Percentiles rank a stretch among this genome's conserved stretches.
phyloP scores from a whole-genome alignment of 2,888 invertebrate species.

The Andrena chrysosceles region DNA sequence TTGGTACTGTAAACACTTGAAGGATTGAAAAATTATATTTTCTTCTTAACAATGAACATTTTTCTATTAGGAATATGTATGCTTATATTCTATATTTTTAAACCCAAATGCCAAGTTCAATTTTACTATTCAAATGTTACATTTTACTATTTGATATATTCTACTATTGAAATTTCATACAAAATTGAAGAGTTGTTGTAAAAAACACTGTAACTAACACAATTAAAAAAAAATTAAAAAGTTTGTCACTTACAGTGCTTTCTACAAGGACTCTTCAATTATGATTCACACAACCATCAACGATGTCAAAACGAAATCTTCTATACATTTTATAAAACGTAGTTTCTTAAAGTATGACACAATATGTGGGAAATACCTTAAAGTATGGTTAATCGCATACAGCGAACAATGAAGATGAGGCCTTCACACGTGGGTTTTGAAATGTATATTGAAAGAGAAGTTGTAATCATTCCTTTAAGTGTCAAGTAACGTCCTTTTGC shows the following conservation, averaged over 20 bases:
- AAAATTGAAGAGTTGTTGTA: too few species aligned
- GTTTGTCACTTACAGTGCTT: too few species aligned
- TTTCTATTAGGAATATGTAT: not conserved
- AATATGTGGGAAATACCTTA: not conserved
- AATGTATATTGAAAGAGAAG: not conserved
- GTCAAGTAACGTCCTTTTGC: not conserved
- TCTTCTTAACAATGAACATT: not conserved
- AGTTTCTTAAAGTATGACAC: not conserved
- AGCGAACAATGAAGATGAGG: slow-evolving; percentile 4
- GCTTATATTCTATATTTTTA: too few species aligned
- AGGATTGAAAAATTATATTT: not conserved
- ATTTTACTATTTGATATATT: too few species aligned
- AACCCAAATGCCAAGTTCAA: too few species aligned
- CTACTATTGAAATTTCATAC: too few species aligned
- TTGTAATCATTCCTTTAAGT: not conserved
- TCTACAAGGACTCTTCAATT: not conserved
- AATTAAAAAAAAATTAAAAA: too few species aligned
- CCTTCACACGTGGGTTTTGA: not conserved
- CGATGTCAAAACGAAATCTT: not conserved
- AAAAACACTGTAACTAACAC: too few species aligned
- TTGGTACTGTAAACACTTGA: not conserved
- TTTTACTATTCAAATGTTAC: too few species aligned
- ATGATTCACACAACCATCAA: not conserved
- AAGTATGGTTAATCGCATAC: not conserved
- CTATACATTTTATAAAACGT: not conserved